Base-by-base conservation (phyloP, 2,888 invertebrate species). In the Sesamia inferens region DNA sequence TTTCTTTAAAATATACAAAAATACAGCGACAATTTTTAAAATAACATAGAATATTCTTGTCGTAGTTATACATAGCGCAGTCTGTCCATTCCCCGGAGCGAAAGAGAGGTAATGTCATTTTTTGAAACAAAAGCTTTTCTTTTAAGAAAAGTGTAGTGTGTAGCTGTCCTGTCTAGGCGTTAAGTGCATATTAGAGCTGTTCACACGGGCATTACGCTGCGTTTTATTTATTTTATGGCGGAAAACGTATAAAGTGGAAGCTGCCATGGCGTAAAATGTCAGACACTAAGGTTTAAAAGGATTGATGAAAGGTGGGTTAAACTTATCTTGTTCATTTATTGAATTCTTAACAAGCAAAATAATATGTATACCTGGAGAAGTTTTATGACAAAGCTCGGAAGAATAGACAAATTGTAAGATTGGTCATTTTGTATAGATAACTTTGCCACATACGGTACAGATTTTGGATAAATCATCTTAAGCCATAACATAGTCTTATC, bases 41-140 rank as follows among this genome's bases (percentile, higher is more conserved):
- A 51, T 57, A 59, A 58, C 14, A 57, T 51, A 69, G 55, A 84
- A 73, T 75, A 84, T 82, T 78, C 68, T 62, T 58, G 68, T 66
- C 57, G 66, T 13, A 24, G 71, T 79, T 78, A 76, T 63, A 66
- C 51, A 65, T 61, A 79, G 83, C 68, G 71, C 75, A 85, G 83
- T 83, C 74, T 78, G 77, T 74, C 83, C 74, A 72, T 76, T 79
- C 58, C 48, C 57, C 24, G 54, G 83, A 59, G 62, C 61, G 71
- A 67, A 71, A 76, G 81, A 83, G 87, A 80, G 81, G 87, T 83
- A 85, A 80, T 76, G 79, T 76, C 67, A 85, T 83, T 87, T 85
- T 86, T 83, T 76, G 74, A 84, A 87, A 81, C 84, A 85, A 85
- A 87, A 80, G 86, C 72, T 76, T 84, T 85, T 83, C 84, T 82